phyloP scores from a whole-genome alignment of 23 tunicate species.

The Phallusia fumigata region DNA sequence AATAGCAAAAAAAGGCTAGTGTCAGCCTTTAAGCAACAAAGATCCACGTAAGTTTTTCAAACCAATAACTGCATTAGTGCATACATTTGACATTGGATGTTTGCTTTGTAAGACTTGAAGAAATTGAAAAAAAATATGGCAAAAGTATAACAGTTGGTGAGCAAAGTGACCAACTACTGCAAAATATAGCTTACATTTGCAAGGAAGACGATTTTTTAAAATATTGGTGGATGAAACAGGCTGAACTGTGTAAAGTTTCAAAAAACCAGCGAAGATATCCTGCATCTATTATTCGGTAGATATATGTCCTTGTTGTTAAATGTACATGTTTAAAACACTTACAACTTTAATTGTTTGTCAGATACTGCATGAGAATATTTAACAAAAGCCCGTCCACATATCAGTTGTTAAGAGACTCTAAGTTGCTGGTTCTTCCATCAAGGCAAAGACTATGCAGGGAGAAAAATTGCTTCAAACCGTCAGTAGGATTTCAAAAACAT shows the following conservation, averaged over 20 bases:
- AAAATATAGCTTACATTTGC: not conserved
- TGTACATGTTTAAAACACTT: not conserved
- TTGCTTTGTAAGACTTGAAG: not conserved
- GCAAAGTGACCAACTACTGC: not conserved
- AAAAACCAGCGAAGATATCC: constrained; percentile 11
- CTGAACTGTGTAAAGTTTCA: not conserved
- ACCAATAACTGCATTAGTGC: not conserved
- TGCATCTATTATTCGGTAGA: not conserved
- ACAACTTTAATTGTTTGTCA: not conserved
- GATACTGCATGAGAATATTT: constrained; percentile 3
- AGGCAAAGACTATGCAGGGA: not conserved
- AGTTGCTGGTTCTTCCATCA: no score
- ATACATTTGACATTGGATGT: no score
- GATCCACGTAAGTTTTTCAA: not conserved
- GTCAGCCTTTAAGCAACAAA: constrained; percentile 3
- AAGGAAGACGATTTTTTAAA: not conserved
- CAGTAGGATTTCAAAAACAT: constrained; percentile 7
- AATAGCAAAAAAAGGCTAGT: constrained; percentile 2
- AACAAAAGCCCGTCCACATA: constrained; percentile 4
- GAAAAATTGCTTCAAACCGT: not conserved
- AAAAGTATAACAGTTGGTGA: not conserved
- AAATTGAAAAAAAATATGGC: constrained; percentile 1
- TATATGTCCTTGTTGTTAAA: not conserved
- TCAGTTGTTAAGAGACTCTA: no score
- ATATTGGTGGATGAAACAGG: not conserved